phyloP scores from a whole-genome alignment of 2,113 vertebrate species.

The Scolopax mira region DNA sequence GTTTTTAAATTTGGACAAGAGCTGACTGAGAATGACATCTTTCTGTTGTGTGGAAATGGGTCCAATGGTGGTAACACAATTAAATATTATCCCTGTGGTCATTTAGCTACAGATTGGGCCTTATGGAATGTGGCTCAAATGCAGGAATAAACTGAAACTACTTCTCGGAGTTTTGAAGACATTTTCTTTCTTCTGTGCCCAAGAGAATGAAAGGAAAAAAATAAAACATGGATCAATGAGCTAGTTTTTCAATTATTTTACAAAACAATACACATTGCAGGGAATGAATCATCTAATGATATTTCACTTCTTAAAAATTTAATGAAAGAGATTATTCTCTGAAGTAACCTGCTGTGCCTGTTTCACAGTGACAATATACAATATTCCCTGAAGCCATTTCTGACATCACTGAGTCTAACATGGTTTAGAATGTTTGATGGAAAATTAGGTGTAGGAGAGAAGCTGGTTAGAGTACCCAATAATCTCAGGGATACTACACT shows the following conservation, averaged over 20 bases:
- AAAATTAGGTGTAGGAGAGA: background rate
- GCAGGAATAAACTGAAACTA: background rate
- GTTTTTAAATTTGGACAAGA: background rate
- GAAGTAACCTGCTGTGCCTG: conserved; percentile 33
- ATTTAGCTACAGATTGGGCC: background rate
- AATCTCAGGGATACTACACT: rapidly evolving
- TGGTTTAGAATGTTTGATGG: background rate
- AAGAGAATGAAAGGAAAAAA: background rate
- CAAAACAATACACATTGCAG: background rate
- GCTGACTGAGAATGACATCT: background rate
- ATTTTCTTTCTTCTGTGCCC: background rate
- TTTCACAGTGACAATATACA: background rate
- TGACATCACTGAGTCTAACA: conserved; percentile 8
- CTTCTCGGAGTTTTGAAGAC: background rate
- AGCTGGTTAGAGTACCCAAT: background rate
- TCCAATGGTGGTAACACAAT: background rate
- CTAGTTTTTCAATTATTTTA: background rate
- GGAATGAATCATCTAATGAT: conserved; percentile 29
- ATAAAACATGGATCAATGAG: background rate
- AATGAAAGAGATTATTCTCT: conserved; percentile 47
- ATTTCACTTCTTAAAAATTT: conserved; percentile 29
- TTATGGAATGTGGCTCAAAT: background rate
- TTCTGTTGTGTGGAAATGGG: background rate
- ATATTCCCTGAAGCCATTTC: conserved; percentile 43
- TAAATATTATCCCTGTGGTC: background rate